Conservation (phyloP, 2,888 invertebrate genomes). For the Brachyptera putata region DNA sequence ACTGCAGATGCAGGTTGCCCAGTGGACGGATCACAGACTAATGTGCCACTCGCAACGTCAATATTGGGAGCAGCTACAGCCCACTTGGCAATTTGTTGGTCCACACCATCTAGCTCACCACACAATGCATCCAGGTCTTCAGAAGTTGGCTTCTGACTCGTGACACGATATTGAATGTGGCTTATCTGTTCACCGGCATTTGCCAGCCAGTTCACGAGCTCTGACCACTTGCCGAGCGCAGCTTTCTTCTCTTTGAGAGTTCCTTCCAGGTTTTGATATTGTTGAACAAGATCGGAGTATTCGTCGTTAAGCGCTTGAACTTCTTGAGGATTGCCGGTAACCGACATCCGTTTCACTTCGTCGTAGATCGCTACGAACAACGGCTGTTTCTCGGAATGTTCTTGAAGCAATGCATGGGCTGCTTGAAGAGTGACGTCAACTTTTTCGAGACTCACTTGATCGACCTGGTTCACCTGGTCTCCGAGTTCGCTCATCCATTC, state of each 20-base stretch:
- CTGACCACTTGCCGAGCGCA: conserved; percentile 76
- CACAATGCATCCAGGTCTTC: conserved; percentile 66
- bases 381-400: conserved; percentile 78
- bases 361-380: conserved; percentile 73
- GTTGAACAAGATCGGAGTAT: conserved; percentile 69
- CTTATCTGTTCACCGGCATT: conserved; percentile 74
- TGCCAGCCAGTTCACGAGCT: conserved; percentile 74
- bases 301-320: conserved; percentile 66
- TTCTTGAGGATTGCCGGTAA: conserved; percentile 67
- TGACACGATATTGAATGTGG: conserved; percentile 75
- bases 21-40: conserved; percentile 62
- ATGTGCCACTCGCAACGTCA: conserved; percentile 48
- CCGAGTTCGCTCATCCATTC: conserved; percentile 74
- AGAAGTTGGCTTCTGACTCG: conserved; percentile 66
- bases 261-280: conserved; percentile 71
- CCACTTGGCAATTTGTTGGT: conserved; percentile 36
- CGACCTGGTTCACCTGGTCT: conserved; percentile 68
- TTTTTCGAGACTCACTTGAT: conserved; percentile 76
- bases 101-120: conserved; percentile 29
- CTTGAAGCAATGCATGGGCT: conserved; percentile 74
- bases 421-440: conserved; percentile 74
- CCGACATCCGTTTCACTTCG: conserved; percentile 73
- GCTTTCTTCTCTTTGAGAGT: conserved; percentile 69
- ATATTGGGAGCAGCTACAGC: conserved; percentile 35
- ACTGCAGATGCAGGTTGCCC: conserved; percentile 66